phyloP scores from a whole-genome alignment of 2,797 vertebrate genomes.

The Acanthopagrus latus region DNA sequence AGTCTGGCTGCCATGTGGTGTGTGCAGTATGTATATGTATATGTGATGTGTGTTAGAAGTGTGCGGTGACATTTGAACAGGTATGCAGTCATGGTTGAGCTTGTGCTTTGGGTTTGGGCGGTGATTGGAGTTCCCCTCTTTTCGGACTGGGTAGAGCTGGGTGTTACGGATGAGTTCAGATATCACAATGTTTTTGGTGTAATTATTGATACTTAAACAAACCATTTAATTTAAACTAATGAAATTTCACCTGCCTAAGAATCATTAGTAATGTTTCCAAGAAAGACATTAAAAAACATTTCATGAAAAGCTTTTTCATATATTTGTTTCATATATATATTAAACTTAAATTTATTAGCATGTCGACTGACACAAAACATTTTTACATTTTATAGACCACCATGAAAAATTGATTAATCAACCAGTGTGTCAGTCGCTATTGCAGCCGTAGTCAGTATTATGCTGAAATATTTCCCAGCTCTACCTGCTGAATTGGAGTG shows the following conservation, averaged over 20 bases:
- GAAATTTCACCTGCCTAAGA: neutral
- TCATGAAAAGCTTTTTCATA: too few species aligned
- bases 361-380: too few species aligned
- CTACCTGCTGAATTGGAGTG: constrained; percentile 73
- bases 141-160: constrained; percentile 37
- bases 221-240: neutral
- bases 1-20: constrained; percentile 35
- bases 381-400: too few species aligned
- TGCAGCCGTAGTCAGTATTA: neutral
- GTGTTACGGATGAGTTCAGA: neutral
- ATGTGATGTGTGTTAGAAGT: constrained; percentile 20
- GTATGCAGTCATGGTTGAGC: constrained; percentile 15
- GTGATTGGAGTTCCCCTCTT: neutral
- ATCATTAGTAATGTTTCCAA: neutral
- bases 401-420: too few species aligned
- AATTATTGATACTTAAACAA: neutral
- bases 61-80: constrained; percentile 33
- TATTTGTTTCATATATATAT: too few species aligned
- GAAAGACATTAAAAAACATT: neutral
- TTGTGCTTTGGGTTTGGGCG: constrained; percentile 28
- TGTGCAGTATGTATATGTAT: constrained; percentile 19
- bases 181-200: neutral
- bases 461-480: constrained; percentile 33
- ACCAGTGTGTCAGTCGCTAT: too few species aligned
- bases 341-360: too few species aligned